These are phyloP conservation scores for Tipula helvola DNA, from an alignment of 2,888 invertebrate species.

Conservation along the genomic window DNA sequence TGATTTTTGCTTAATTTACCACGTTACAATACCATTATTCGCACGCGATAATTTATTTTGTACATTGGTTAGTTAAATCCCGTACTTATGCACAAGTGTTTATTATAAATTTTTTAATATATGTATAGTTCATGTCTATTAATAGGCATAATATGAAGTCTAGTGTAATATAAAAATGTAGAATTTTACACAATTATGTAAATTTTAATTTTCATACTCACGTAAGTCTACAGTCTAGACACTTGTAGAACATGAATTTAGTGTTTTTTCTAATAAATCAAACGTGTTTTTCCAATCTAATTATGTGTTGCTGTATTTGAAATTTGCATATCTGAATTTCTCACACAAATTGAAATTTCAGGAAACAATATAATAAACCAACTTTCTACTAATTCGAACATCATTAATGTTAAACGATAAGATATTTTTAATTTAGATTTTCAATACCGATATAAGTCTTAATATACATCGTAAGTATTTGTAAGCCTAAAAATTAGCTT, in stretches of 20 bases:
- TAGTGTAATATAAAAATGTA: background rate
- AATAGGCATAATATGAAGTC: background rate
- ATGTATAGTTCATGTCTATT: background rate
- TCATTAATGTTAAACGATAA: no score
- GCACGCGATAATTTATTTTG: background rate
- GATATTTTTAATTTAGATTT: no score
- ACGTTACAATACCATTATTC: background rate
- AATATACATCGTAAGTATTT: no score
- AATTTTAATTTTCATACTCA: background rate
- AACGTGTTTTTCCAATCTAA: background rate
- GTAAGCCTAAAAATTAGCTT: no score
- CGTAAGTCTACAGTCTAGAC: background rate
- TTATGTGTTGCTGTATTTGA: no score
- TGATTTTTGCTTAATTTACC: background rate
- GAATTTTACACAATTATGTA: background rate
- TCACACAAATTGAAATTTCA: no score
- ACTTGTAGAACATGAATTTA: background rate
- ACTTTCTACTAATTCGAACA: no score
- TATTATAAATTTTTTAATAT: background rate
- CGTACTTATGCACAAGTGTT: background rate
- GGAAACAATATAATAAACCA: no score
- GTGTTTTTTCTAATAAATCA: background rate
- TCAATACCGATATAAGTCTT: no score
- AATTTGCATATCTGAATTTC: no score
- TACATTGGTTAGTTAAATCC: background rate